Conservation (phyloP, 2,113 vertebrate species). For the Cololabis saira region DNA sequence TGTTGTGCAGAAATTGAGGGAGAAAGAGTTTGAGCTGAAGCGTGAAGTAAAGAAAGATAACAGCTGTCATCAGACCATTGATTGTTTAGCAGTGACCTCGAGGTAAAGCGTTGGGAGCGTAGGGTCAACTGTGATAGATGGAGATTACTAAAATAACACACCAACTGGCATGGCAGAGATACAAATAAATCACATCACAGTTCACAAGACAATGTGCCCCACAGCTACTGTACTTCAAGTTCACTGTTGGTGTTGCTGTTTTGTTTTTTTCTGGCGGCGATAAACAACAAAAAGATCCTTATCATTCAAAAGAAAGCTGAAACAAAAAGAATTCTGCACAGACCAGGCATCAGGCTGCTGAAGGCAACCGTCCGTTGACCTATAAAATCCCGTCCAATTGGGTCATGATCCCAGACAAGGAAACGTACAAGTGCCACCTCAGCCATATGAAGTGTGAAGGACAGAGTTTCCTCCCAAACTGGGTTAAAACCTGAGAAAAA, state of each 20-base stretch:
- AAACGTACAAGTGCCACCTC: slow-evolving; percentile 94
- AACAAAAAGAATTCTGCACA: slow-evolving; percentile 55
- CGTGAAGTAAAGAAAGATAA: slow-evolving; percentile 20
- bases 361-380: slow-evolving; percentile 96
- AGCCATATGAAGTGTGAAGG: slow-evolving; percentile 96
- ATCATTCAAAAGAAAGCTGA: neutral
- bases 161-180: slow-evolving; percentile 11
- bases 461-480: slow-evolving; percentile 97
- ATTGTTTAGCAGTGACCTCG: slow-evolving; percentile 21
- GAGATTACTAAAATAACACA: slow-evolving; percentile 31
- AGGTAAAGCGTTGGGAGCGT: slow-evolving; percentile 34
- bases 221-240: neutral
- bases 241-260: neutral
- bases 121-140: slow-evolving; percentile 30
- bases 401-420: slow-evolving; percentile 98
- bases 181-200: slow-evolving; percentile 33
- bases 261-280: slow-evolving; percentile 21
- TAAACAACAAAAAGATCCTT: neutral
- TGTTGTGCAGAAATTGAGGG: slow-evolving; percentile 60
- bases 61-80: slow-evolving; percentile 16
- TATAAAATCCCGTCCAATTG: slow-evolving; percentile 96
- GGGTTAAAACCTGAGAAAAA: slow-evolving; percentile 92
- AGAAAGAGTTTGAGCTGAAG: slow-evolving; percentile 15
- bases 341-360: slow-evolving; percentile 94
- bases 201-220: slow-evolving; percentile 27